phyloP scores from a whole-genome alignment of 2,888 invertebrate genomes.

The Tipula unca region DNA sequence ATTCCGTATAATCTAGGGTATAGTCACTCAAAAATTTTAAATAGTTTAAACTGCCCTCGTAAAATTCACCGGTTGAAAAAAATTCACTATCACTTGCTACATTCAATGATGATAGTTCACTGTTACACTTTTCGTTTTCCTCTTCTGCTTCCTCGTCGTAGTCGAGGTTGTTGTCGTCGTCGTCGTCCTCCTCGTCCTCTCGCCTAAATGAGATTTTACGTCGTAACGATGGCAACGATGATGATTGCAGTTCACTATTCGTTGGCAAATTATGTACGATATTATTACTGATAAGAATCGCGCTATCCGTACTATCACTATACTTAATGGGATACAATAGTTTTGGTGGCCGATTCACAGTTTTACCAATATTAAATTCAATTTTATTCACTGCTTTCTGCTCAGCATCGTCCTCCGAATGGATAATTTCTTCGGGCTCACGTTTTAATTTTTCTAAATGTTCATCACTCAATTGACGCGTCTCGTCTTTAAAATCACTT shows the following conservation, averaged over 20 bases:
- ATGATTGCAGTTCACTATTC: background rate
- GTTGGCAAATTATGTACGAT: background rate
- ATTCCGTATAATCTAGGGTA: background rate
- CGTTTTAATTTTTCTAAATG: background rate
- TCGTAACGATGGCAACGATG: background rate
- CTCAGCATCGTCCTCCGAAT: background rate
- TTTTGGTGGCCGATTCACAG: constrained; percentile 33
- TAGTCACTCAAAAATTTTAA: constrained; percentile 8
- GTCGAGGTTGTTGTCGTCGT: background rate
- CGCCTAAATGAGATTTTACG: background rate
- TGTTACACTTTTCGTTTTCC: background rate
- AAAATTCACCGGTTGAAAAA: background rate
- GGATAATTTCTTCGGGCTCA: constrained; percentile 2
- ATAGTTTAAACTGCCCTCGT: background rate
- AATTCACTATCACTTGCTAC: background rate
- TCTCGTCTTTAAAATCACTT: background rate
- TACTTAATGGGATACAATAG: constrained; percentile 38
- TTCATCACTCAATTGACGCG: background rate
- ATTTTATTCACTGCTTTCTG: constrained; percentile 25
- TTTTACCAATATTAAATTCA: constrained; percentile 37
- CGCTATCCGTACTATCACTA: background rate
- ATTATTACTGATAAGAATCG: background rate
- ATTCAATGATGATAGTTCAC: background rate
- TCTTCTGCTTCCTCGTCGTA: background rate
- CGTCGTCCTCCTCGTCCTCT: background rate